Evolutionary conservation across 2,113 vertebrate genomes (phyloP).

Genomic region (Prochilodus magdalenae): DNA sequence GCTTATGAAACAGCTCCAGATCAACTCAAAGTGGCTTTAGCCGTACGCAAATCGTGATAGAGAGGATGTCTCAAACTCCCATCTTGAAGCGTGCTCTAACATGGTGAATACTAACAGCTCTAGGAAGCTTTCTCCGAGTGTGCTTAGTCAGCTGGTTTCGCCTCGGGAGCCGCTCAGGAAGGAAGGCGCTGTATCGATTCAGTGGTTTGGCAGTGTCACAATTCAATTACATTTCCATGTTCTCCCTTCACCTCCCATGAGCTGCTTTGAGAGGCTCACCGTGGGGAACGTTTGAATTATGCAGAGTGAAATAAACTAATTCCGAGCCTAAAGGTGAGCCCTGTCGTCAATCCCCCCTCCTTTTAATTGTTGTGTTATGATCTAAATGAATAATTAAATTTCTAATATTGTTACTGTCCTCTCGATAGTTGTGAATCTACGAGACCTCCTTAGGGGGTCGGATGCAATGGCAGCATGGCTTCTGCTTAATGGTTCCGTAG

Average conservation of each 20-base stretch:
- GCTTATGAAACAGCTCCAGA: not conserved
- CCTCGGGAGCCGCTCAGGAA: not conserved
- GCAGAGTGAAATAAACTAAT: slow-evolving; percentile 66
- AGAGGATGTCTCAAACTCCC: no score
- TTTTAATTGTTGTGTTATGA: slow-evolving; percentile 69
- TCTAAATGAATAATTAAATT: slow-evolving; percentile 65
- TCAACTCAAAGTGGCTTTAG: not conserved
- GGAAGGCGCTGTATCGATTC: slow-evolving; percentile 15
- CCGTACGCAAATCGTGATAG: slow-evolving; percentile 3
- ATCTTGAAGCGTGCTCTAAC: no score
- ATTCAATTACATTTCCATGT: slow-evolving; percentile 31
- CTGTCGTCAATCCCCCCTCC: slow-evolving; percentile 57
- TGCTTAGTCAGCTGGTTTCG: not conserved
- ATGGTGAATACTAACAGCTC: no score
- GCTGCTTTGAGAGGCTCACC: slow-evolving; percentile 58
- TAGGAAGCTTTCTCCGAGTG: not conserved
- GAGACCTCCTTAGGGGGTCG: slow-evolving; percentile 19
- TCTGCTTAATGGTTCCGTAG: slow-evolving; percentile 1
- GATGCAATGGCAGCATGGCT: not conserved
- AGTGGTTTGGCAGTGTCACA: slow-evolving; percentile 10
- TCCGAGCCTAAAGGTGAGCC: slow-evolving; percentile 63
- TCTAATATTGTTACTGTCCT: slow-evolving; percentile 41
- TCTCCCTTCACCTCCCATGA: slow-evolving; percentile 38
- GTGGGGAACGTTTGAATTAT: slow-evolving; percentile 69
- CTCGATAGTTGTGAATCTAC: not conserved